These are phyloP conservation scores for Ochotona princeps DNA, from an alignment of 2,113 vertebrate genomes.

Conservation along the genomic window DNA sequence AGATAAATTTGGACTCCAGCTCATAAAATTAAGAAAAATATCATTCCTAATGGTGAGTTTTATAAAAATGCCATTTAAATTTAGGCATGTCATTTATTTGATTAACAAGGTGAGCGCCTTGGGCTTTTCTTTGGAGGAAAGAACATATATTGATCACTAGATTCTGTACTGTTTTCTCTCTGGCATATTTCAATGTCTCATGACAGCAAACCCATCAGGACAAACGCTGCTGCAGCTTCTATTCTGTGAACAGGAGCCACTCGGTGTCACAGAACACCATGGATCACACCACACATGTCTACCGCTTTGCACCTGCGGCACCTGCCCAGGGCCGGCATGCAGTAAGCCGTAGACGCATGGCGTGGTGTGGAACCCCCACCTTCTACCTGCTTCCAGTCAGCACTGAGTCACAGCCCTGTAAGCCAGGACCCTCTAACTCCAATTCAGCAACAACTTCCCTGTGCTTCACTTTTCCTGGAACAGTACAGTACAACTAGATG, in stretches of 20 bases:
- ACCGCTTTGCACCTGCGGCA: fast-evolving
- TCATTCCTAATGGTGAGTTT: conserved; percentile 68
- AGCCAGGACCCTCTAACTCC: background rate
- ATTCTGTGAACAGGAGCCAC: background rate
- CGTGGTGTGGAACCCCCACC: background rate
- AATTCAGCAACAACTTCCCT: background rate
- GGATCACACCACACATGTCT: background rate
- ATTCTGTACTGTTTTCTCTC: background rate
- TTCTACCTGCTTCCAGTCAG: background rate
- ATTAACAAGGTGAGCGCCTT: background rate
- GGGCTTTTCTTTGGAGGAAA: background rate
- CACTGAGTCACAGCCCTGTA: background rate
- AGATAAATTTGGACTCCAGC: conserved; percentile 70
- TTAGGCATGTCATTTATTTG: conserved; percentile 66
- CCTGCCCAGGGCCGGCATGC: background rate
- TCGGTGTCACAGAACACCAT: background rate
- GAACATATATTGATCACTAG: background rate
- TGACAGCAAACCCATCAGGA: background rate
- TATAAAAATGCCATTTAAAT: conserved; percentile 67
- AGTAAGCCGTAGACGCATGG: background rate
- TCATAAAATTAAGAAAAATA: conserved; percentile 79
- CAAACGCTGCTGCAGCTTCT: background rate
- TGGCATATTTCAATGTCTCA: background rate
- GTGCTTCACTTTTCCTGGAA: background rate
- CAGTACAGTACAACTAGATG: background rate